Evolutionary conservation across 2,888 invertebrate genomes (phyloP).

Genomic region (Syrphus vitripennis): DNA sequence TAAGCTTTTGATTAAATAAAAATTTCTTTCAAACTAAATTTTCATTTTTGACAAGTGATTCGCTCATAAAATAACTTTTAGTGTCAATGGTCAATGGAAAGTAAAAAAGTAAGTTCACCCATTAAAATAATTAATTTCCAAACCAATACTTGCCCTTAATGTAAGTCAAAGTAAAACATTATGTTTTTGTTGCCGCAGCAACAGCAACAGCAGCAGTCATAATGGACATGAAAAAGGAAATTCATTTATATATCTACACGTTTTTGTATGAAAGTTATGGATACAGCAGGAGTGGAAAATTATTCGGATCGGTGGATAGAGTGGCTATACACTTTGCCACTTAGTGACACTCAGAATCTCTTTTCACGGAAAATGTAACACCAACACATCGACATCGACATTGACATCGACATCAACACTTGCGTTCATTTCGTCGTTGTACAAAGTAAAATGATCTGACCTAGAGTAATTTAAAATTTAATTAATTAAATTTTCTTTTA

Average conservation of each 20-base stretch:
- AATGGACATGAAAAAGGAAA: slow-evolving; percentile 23
- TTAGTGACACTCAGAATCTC: background rate
- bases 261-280: background rate
- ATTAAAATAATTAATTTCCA: too few species aligned
- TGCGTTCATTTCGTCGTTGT: too few species aligned
- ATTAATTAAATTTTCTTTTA: slow-evolving; percentile 40
- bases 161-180: background rate
- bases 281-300: slow-evolving; percentile 7
- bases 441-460: slow-evolving; percentile 16
- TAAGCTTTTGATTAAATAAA: too few species aligned
- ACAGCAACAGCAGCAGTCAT: slow-evolving; percentile 9
- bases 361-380: background rate
- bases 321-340: background rate
- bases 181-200: too few species aligned
- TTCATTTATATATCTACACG: background rate
- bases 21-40: too few species aligned
- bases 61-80: too few species aligned
- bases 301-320: slow-evolving; percentile 24
- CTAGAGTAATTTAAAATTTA: slow-evolving; percentile 25
- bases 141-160: background rate
- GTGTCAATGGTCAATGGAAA: too few species aligned
- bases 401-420: too few species aligned
- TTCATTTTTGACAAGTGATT: too few species aligned
- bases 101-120: too few species aligned
- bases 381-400: background rate